Conservation (phyloP, 2,797 vertebrate species). For the Falco cherrug region DNA sequence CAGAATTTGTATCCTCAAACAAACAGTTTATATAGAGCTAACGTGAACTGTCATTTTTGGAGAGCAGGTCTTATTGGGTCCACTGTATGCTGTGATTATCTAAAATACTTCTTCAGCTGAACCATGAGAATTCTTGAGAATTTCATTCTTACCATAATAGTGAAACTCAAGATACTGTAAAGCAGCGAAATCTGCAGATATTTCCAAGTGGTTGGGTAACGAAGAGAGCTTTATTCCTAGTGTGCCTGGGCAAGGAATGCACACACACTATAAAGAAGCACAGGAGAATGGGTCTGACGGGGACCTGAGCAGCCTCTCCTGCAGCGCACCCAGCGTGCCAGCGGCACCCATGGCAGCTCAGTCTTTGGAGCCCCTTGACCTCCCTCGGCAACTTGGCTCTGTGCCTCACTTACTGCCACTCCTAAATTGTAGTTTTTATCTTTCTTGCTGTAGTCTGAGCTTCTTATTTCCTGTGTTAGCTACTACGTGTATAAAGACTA, state of each 20-base stretch:
- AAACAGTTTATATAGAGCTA: not conserved
- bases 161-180: not conserved
- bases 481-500: not conserved
- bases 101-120: not conserved
- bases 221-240: not conserved
- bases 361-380: not conserved
- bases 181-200: not conserved
- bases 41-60: not conserved
- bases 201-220: not conserved
- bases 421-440: not conserved
- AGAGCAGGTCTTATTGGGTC: not conserved
- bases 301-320: not conserved
- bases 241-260: not conserved
- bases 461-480: not conserved
- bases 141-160: not conserved
- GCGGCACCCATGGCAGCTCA: not conserved
- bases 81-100: not conserved
- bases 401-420: not conserved
- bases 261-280: not conserved
- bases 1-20: not conserved
- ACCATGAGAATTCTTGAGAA: not conserved
- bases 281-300: not conserved
- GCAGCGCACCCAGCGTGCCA: rapidly evolving
- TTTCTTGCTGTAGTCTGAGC: not conserved
- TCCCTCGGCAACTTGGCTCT: not conserved